Percentiles rank a stretch among this genome's conserved stretches.
These are phyloP conservation scores for Heliopora coerulea DNA, from an alignment of 92 coral and sea anemone genomes.

Conservation along the genomic window DNA sequence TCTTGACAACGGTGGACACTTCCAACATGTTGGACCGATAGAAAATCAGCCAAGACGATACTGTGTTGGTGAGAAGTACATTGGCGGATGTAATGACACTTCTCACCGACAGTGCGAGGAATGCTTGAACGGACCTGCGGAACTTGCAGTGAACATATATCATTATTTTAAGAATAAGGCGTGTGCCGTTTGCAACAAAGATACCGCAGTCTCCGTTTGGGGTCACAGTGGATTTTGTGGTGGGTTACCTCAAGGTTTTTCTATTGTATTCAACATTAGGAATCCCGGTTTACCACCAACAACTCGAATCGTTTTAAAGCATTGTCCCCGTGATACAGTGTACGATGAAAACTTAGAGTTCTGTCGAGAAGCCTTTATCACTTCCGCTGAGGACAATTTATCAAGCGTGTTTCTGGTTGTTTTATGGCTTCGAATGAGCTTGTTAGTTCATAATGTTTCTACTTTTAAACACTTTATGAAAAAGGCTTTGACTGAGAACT, in stretches of 20 bases:
- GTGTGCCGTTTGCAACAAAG: constrained; percentile 13
- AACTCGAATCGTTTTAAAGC: background rate
- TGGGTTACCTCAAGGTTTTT: background rate
- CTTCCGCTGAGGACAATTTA: background rate
- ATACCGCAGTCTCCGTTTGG: background rate
- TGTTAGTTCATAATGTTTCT: background rate
- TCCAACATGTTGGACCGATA: background rate
- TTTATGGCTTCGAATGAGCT: background rate
- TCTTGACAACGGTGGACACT: background rate
- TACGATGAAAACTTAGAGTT: background rate
- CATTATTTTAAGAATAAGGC: constrained; percentile 14
- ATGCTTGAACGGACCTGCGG: constrained; percentile 8
- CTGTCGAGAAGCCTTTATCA: constrained; percentile 5
- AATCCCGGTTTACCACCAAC: background rate
- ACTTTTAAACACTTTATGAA: background rate
- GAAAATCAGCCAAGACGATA: background rate
- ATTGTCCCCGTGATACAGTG: background rate
- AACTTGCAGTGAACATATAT: background rate
- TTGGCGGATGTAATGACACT: background rate
- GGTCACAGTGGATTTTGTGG: background rate
- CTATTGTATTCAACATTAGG: background rate
- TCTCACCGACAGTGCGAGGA: background rate
- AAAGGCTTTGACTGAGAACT: background rate
- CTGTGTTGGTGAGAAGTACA: background rate
- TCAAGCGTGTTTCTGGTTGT: background rate